Percentiles rank a stretch among this genome's conserved stretches.
Conservation (phyloP, 1,140 invertebrate genomes). For the Aphelinus atriplicis region DNA sequence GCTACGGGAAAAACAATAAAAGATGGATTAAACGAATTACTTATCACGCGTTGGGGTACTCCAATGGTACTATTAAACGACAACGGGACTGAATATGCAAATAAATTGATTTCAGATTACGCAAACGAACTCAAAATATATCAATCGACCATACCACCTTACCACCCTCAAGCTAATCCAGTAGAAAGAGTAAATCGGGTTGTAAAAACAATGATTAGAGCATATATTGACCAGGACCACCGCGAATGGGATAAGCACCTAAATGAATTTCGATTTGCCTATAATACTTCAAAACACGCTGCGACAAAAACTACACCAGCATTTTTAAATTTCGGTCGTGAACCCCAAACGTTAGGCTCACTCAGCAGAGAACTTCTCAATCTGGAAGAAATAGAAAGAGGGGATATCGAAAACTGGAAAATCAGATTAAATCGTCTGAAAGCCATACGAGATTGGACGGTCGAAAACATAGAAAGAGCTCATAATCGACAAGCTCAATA, state of each 20-base stretch:
- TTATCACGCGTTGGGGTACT: constrained; percentile 33
- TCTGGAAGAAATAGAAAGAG: not conserved
- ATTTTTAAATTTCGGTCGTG: constrained; percentile 54
- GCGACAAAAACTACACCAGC: constrained; percentile 52
- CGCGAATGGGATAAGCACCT: constrained; percentile 50
- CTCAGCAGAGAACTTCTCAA: not conserved
- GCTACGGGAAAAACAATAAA: constrained; percentile 32
- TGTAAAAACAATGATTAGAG: constrained; percentile 57
- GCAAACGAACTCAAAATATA: constrained; percentile 39
- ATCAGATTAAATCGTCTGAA: too few species aligned
- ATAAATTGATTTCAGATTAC: constrained; percentile 5
- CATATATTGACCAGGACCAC: constrained; percentile 55
- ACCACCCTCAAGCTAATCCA: constrained; percentile 60
- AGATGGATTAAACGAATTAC: constrained; percentile 5
- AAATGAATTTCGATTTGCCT: constrained; percentile 48
- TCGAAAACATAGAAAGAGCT: too few species aligned
- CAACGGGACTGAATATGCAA: constrained; percentile 45
- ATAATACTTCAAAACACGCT: constrained; percentile 49
- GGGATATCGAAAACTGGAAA: too few species aligned
- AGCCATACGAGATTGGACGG: too few species aligned
- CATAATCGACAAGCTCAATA: too few species aligned
- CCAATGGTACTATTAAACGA: constrained; percentile 37
- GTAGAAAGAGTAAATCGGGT: constrained; percentile 61
- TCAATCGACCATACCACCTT: constrained; percentile 50
- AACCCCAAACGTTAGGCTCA: not conserved